Evolutionary conservation across 2,797 vertebrate species (phyloP).

Genomic region (Babyrousa celebensis): DNA sequence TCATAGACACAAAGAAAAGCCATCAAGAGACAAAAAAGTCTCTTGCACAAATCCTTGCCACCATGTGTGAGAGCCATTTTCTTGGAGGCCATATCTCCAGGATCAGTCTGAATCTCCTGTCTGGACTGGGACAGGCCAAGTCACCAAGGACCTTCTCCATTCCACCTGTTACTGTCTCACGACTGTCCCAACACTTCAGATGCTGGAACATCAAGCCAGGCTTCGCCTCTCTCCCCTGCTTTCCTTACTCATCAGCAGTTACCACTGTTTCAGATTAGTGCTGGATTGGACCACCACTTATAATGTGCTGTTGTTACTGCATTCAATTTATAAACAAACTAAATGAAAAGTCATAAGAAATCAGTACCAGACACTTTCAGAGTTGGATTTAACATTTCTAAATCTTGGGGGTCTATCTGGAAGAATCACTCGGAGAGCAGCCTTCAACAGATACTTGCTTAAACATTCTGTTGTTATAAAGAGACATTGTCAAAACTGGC

Average conservation of each 20-base stretch:
- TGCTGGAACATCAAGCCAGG: background rate
- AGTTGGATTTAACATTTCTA: constrained; percentile 72
- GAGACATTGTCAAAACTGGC: constrained; percentile 82
- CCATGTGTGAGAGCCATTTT: constrained; percentile 48
- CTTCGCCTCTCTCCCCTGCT: constrained; percentile 4
- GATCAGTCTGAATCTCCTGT: background rate
- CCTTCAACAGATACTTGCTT: constrained; percentile 77
- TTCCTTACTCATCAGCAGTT: constrained; percentile 51
- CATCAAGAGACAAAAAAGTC: background rate
- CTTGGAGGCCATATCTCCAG: background rate
- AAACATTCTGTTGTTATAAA: constrained; percentile 80
- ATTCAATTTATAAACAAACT: constrained; percentile 82
- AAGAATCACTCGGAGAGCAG: constrained; percentile 85
- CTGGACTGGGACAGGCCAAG: background rate
- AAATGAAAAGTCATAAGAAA: constrained; percentile 78
- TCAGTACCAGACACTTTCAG: constrained; percentile 79
- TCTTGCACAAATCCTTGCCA: constrained; percentile 60
- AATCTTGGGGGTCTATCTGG: constrained; percentile 85
- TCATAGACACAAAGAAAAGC: background rate
- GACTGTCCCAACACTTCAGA: constrained; percentile 9
- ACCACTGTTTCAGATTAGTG: constrained; percentile 63
- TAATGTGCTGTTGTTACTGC: constrained; percentile 54
- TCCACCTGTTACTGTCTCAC: background rate
- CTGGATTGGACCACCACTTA: constrained; percentile 56
- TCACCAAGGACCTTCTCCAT: background rate